Conservation (phyloP, 2,797 vertebrate species). For the Martes flavigula region DNA sequence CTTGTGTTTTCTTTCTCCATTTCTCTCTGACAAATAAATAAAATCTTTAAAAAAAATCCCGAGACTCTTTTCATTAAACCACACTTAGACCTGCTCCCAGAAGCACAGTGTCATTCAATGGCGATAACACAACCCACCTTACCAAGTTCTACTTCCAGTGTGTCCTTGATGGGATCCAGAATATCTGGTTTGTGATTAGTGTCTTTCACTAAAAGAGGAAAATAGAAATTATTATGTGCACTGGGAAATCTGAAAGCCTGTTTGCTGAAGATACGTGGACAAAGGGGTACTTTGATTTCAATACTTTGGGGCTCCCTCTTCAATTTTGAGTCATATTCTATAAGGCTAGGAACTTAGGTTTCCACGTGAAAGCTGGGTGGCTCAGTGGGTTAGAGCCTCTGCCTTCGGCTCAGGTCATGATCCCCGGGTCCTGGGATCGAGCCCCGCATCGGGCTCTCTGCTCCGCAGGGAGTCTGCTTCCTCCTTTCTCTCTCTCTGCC, state of each 20-base stretch:
- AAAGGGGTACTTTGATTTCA: background rate
- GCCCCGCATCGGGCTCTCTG: too few relatives aligned
- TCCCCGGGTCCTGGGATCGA: too few relatives aligned
- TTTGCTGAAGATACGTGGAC: background rate
- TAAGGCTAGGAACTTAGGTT: background rate
- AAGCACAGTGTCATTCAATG: too few relatives aligned
- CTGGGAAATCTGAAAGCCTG: background rate
- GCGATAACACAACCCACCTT: slow-evolving; percentile 35
- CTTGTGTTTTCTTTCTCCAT: background rate
- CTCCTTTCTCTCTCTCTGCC: too few relatives aligned
- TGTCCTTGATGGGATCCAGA: slow-evolving; percentile 78
- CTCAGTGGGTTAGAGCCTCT: too few relatives aligned
- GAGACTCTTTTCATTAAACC: background rate
- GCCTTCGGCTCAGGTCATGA: too few relatives aligned
- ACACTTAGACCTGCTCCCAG: background rate
- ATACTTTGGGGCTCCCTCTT: background rate
- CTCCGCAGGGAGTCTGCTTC: too few relatives aligned
- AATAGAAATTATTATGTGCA: background rate
- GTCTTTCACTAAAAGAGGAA: slow-evolving; percentile 79
- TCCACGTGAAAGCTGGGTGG: background rate
- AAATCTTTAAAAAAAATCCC: background rate
- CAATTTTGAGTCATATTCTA: background rate
- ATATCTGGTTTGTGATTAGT: slow-evolving; percentile 81
- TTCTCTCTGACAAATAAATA: background rate
- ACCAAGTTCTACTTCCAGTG: slow-evolving; percentile 85